Percentiles rank a stretch among this genome's conserved stretches.
phyloP scores from a whole-genome alignment of 2,888 invertebrate genomes.

The Pasiphila rectangulata region DNA sequence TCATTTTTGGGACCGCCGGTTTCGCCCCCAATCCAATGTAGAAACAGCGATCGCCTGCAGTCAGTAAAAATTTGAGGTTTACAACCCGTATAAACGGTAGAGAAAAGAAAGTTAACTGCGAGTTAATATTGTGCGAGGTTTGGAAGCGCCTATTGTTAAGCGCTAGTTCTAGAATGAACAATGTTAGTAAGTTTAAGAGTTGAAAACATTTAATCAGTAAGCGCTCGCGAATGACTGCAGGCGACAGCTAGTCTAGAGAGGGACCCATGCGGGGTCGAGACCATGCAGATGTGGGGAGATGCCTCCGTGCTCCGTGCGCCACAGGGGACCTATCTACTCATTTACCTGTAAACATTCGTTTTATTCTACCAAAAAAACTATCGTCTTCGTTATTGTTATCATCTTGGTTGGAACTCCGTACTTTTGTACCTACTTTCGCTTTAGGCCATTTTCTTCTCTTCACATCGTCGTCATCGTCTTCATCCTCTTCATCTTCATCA shows the following conservation, averaged over 20 bases:
- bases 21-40: slow-evolving; percentile 96
- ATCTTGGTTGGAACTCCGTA: slow-evolving; percentile 52
- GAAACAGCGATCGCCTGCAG: slow-evolving; percentile 98
- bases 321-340: slow-evolving; percentile 60
- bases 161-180: slow-evolving; percentile 69
- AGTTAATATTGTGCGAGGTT: slow-evolving; percentile 73
- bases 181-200: slow-evolving; percentile 75
- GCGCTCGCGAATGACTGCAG: slow-evolving; percentile 84
- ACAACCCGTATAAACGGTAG: slow-evolving; percentile 72
- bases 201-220: slow-evolving; percentile 76
- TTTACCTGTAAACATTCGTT: slow-evolving; percentile 77
- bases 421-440: slow-evolving; percentile 44
- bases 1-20: slow-evolving; percentile 86
- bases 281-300: slow-evolving; percentile 74
- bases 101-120: slow-evolving; percentile 66
- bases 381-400: slow-evolving; percentile 76
- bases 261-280: slow-evolving; percentile 73
- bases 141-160: slow-evolving; percentile 64
- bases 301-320: slow-evolving; percentile 58
- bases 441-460: slow-evolving; percentile 49
- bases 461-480: slow-evolving; percentile 69
- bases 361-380: slow-evolving; percentile 75
- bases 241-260: slow-evolving; percentile 78
- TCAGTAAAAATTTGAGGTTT: slow-evolving; percentile 92
- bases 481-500: slow-evolving; percentile 46